Percentiles rank a stretch among this genome's conserved stretches.
Evolutionary conservation across 2,888 invertebrate genomes (phyloP).

Genomic region (Cephus nigrinus): DNA sequence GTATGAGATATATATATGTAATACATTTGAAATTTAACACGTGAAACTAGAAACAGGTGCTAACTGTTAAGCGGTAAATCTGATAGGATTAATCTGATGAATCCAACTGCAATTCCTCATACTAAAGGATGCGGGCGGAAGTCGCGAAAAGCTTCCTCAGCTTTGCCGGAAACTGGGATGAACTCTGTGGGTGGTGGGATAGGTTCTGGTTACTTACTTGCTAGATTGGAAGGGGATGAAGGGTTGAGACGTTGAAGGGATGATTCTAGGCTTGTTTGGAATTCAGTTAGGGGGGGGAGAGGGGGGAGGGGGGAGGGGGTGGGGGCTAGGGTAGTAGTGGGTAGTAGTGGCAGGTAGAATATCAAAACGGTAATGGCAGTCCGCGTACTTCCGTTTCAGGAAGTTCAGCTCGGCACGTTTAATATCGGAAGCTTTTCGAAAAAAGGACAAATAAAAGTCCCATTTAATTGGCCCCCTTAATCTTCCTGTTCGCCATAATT

Average conservation of each 20-base stretch:
- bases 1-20: neutral
- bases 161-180: neutral
- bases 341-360: neutral
- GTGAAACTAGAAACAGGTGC: neutral
- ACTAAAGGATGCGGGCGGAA: neutral
- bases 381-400: neutral
- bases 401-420: neutral
- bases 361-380: neutral
- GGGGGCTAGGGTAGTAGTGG: neutral
- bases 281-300: neutral
- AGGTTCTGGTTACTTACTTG: neutral
- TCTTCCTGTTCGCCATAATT: neutral
- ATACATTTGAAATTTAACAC: neutral
- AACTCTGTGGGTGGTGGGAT: neutral
- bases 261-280: neutral
- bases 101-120: neutral
- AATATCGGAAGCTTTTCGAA: neutral
- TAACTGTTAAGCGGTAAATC: neutral
- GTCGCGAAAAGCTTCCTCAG: neutral
- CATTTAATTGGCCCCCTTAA: neutral
- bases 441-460: neutral
- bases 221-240: neutral
- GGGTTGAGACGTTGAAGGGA: neutral
- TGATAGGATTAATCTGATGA: neutral
- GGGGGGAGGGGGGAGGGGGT: too few species aligned